Evolutionary conservation across 2,888 invertebrate species (phyloP), one percentile per base, ranked within the genome.

Genomic region (Clostera curtula): DNA sequence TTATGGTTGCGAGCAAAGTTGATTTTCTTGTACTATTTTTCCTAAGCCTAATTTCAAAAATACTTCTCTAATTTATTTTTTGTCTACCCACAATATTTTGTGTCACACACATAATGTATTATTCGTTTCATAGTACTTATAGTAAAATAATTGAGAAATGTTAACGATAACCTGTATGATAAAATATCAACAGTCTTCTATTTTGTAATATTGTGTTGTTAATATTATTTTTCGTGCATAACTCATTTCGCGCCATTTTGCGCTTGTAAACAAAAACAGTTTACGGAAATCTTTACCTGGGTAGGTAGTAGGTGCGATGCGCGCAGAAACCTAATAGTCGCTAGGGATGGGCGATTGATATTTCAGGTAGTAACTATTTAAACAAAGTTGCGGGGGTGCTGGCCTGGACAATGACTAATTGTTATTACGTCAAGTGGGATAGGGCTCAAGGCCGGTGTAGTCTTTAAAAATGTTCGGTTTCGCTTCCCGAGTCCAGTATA

Each of bases 401-500:
- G 26, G 26, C 9, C 41, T 38, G 56, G 54, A 63, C 63, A 68
- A 64, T 61, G 49, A 49, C 52, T 60, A 63, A 64, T 73, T 69
- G 58, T 71, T 49, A 44, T 58, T 56, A 51, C 50, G 47, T 51
- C 32, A 55, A 69, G 58, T 67, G 64, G 70, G 66, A 72, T 68
- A 68, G 59, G 53, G 50, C 55, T 60, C 74, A 80, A 79, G 77
- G 77, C 71, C 75, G 58, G 58, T 59, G 57, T 56, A 69, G 66
- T 71, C 64, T 76, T 83, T 80, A 77, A 75, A 77, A 74, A 63
- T 61, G 69, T 66, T 58, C 50, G 70, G 46, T 53, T 58, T 67
- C 60, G 56, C 57, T 69, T 74, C 75, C 76, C 68, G 75, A 67
- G 70, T 70, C 79, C 80, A 82, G 80, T 82, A 65, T 70, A 61